Evolutionary conservation across 2,888 invertebrate genomes (phyloP).

Genomic region (Andrena dorsata): DNA sequence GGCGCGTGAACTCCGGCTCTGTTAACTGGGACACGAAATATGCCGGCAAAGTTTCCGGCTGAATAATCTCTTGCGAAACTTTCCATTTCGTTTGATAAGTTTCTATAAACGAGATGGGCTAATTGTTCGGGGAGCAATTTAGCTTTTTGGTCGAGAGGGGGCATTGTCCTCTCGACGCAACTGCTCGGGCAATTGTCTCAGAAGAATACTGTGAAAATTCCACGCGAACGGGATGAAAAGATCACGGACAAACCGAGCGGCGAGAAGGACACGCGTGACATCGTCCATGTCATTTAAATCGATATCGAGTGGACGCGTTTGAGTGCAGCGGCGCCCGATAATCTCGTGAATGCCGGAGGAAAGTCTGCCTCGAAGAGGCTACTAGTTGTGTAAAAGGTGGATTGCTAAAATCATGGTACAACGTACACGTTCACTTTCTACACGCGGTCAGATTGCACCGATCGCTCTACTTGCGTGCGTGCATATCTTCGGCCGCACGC

Average conservation of each 20-base stretch:
- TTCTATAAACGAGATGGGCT: too few relatives aligned
- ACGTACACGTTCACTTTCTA: slow-evolving; percentile 52
- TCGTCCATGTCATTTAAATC: not conserved
- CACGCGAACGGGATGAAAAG: not conserved
- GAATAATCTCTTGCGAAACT: slow-evolving; percentile 3
- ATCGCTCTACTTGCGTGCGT: not conserved
- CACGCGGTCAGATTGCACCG: not conserved
- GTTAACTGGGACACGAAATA: slow-evolving; percentile 18
- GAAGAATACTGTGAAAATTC: too few relatives aligned
- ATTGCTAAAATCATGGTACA: slow-evolving; percentile 61
- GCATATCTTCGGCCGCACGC: not conserved
- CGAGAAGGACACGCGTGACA: not conserved
- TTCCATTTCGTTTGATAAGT: not conserved
- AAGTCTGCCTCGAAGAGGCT: slow-evolving; percentile 16
- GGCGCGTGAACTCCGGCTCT: slow-evolving; percentile 15
- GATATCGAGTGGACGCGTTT: not conserved
- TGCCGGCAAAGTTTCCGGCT: not conserved
- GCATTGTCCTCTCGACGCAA: too few relatives aligned
- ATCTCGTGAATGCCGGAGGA: not conserved
- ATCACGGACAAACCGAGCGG: not conserved
- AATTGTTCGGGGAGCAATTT: too few relatives aligned
- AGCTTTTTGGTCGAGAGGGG: too few relatives aligned
- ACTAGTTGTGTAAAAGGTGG: slow-evolving; percentile 49
- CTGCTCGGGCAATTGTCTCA: too few relatives aligned
- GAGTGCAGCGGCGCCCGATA: not conserved